These are phyloP conservation scores for Myiozetetes cayanensis DNA, from an alignment of 2,113 vertebrate genomes.

Conservation along the genomic window DNA sequence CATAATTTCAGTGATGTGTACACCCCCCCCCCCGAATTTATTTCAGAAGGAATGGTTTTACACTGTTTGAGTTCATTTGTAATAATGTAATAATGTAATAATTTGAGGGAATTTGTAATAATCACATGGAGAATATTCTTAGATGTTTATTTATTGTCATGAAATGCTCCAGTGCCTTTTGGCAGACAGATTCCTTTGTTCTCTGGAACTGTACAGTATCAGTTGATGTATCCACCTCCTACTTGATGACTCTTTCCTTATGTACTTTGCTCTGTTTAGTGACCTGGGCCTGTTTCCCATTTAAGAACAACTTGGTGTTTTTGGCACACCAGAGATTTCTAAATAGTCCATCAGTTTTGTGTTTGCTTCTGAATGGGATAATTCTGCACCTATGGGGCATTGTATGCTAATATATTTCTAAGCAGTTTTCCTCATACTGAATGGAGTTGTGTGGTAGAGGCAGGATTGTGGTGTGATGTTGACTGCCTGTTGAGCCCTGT, in stretches of 20 bases:
- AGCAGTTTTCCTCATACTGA: background rate
- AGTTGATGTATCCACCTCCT: background rate
- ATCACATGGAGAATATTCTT: background rate
- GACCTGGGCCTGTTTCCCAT: background rate
- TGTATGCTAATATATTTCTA: background rate
- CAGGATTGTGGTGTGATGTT: background rate
- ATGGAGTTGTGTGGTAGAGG: background rate
- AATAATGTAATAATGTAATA: too few relatives aligned
- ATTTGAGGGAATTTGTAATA: background rate
- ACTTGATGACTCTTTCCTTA: background rate
- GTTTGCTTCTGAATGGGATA: background rate
- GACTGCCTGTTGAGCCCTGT: background rate
- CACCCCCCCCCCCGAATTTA: background rate
- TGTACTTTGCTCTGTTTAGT: background rate
- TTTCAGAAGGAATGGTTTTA: background rate
- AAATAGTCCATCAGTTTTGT: background rate
- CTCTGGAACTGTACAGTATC: background rate
- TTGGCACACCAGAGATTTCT: background rate
- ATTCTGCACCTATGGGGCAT: accelerated
- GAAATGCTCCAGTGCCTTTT: background rate
- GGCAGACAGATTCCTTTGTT: background rate
- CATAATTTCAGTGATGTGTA: background rate
- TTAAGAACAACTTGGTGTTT: background rate
- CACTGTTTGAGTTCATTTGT: background rate
- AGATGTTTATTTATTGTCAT: background rate